phyloP scores from a whole-genome alignment of 2,797 vertebrate species.

The Staurois parvus region DNA sequence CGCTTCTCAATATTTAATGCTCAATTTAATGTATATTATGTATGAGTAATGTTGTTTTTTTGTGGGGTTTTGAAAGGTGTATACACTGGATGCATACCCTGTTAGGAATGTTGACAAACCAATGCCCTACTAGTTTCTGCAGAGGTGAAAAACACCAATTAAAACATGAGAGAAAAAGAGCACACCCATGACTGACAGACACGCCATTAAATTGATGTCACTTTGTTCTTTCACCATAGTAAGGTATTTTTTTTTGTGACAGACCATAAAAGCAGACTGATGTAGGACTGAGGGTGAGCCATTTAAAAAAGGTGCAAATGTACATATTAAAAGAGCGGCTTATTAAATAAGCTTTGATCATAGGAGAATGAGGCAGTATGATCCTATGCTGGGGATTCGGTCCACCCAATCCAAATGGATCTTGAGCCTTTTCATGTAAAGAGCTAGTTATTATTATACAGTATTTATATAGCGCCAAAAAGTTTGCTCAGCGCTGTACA shows the following conservation, averaged over 20 bases:
- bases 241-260: not conserved
- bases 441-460: too few relatives aligned
- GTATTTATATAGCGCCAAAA: too few relatives aligned
- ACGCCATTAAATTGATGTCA: not conserved
- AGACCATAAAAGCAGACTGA: not conserved
- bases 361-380: not conserved
- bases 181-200: not conserved
- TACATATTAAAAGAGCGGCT: not conserved
- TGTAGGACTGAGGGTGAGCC: not conserved
- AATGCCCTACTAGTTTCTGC: not conserved
- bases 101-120: not conserved
- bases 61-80: not conserved
- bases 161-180: not conserved
- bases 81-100: not conserved
- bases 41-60: not conserved
- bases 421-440: not conserved
- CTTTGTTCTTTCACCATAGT: not conserved
- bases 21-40: not conserved
- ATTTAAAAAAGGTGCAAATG: not conserved
- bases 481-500: too few relatives aligned
- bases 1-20: not conserved
- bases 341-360: not conserved
- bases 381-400: not conserved
- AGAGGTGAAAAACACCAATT: not conserved
- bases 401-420: not conserved